Base-by-base conservation (phyloP, 2,888 invertebrate genomes). In the Norana najaformis region DNA sequence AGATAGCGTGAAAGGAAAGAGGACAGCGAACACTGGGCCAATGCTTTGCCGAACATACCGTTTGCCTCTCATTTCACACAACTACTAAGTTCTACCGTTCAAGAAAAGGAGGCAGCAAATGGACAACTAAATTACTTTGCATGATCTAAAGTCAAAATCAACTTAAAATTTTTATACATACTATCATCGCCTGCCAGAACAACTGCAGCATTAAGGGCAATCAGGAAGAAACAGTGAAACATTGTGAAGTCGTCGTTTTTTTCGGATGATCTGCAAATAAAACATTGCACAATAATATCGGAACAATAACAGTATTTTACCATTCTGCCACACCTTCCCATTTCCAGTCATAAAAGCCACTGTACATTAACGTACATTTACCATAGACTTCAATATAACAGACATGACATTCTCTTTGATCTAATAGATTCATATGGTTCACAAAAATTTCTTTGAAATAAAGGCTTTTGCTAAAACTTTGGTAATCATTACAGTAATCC, bases 141-240 rank as follows among this genome's bases (percentile, higher is more conserved):
- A 47, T 47, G 6, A 23, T 23, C 47, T 47, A 23, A 20, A 69
- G n/a, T 69, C n/a, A 30, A 69, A 69, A 8, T 13, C 69, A 69
- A 16, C 11, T n/a, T 30, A n/a, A n/a, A 69, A 69, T 6, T 69
- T 69, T 30, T 69, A 30, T 69, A 69, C 69, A 69, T 69, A 69
- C 69, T 69, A 69, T n/a, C n/a, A n/a, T 69, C 69, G n/a, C 69
- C n/a, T 69, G 69, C 69, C 30, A 69, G n/a, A 69, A 69, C 69
- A n/a, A 69, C 69, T 69, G 30, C 69, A 69, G n/a, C 69, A 69
- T 11, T 1, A 69, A 69, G 69, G 69, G n/a, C n/a, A n/a, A 11
- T n/a, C n/a, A 69, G n/a, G 69, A 69, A 0, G 6, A 69, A 2
- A 69, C 69, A 2, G 69, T n/a, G n/a, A 69, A n/a, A 13, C 69